Evolutionary conservation across 2,888 invertebrate species (phyloP).

Genomic region (Orthosia gracilis): DNA sequence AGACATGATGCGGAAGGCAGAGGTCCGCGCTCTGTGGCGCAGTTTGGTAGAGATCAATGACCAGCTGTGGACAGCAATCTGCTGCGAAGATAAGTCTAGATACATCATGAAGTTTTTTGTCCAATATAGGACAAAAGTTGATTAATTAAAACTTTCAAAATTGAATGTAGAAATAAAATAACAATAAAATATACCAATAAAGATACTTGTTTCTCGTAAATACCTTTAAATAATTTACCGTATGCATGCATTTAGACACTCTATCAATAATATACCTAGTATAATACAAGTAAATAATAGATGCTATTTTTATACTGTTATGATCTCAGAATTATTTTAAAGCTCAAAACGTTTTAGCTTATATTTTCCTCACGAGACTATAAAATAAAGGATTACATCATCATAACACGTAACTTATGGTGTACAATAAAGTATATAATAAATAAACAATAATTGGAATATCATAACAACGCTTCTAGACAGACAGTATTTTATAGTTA

Average conservation of each 20-base stretch:
- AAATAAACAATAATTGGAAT: no score
- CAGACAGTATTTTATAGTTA: neutral
- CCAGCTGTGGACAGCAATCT: neutral
- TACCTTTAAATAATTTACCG: slow-evolving; percentile 34
- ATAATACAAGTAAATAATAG: neutral
- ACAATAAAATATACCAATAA: no score
- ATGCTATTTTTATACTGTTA: neutral
- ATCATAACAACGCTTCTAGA: neutral
- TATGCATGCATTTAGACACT: slow-evolving; percentile 4
- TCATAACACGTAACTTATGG: no score
- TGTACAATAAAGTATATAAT: no score
- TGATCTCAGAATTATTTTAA: slow-evolving; percentile 23
- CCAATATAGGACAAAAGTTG: no score
- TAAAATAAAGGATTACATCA: slow-evolving; percentile 18
- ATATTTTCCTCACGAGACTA: slow-evolving; percentile 29
- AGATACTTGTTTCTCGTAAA: neutral
- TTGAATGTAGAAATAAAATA: no score
- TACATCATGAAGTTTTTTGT: no score
- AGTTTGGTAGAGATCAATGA: neutral
- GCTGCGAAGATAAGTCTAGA: neutral
- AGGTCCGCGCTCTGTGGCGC: neutral
- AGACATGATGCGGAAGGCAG: neutral
- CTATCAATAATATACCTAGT: neutral
- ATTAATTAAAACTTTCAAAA: no score
- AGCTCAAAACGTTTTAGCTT: neutral